phyloP scores from a whole-genome alignment of 1,140 invertebrate genomes.

The Drosophila parabipectinata region DNA sequence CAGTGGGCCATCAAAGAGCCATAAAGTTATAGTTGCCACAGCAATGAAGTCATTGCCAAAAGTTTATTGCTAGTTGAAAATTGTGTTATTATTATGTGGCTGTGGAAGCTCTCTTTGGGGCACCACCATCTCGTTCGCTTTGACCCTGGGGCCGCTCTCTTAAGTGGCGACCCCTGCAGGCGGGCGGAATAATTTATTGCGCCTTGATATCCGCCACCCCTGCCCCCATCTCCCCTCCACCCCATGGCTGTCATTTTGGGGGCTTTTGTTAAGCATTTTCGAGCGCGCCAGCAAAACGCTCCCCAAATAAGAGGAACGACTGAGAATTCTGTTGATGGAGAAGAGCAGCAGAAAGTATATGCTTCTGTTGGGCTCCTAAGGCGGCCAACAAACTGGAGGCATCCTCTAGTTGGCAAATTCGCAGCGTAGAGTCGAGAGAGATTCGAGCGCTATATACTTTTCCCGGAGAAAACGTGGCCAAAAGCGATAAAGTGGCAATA shows the following conservation, averaged over 20 bases:
- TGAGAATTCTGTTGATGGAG: slow-evolving; percentile 10
- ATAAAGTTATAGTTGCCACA: slow-evolving; percentile 43
- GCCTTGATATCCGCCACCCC: slow-evolving; percentile 13
- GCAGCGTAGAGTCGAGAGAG: slow-evolving; percentile 56
- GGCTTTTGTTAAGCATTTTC: slow-evolving; percentile 50
- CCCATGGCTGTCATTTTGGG: slow-evolving; percentile 24
- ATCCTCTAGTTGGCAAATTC: slow-evolving; percentile 55
- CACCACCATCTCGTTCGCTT: slow-evolving; percentile 17
- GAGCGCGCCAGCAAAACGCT: slow-evolving; percentile 44
- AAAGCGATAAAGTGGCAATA: slow-evolving; percentile 21
- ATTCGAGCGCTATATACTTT: slow-evolving; percentile 41
- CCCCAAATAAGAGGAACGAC: slow-evolving; percentile 39
- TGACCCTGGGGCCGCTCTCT: slow-evolving; percentile 39
- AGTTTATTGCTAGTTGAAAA: slow-evolving; percentile 46
- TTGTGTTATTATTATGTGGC: slow-evolving; percentile 47
- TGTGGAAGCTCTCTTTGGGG: slow-evolving; percentile 10
- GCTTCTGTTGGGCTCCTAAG: slow-evolving; percentile 50
- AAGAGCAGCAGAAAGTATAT: slow-evolving; percentile 42
- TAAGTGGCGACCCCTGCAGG: slow-evolving; percentile 18
- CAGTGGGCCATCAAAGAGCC: slow-evolving; percentile 28
- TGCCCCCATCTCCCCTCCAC: neutral
- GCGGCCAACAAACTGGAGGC: slow-evolving; percentile 40
- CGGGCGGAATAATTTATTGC: slow-evolving; percentile 43
- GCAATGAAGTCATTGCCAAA: slow-evolving; percentile 48
- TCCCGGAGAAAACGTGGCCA: slow-evolving; percentile 34